Evolutionary conservation across 2,888 invertebrate species (phyloP), one percentile per base, ranked within the genome.

Genomic region (Orchesella flavescens): DNA sequence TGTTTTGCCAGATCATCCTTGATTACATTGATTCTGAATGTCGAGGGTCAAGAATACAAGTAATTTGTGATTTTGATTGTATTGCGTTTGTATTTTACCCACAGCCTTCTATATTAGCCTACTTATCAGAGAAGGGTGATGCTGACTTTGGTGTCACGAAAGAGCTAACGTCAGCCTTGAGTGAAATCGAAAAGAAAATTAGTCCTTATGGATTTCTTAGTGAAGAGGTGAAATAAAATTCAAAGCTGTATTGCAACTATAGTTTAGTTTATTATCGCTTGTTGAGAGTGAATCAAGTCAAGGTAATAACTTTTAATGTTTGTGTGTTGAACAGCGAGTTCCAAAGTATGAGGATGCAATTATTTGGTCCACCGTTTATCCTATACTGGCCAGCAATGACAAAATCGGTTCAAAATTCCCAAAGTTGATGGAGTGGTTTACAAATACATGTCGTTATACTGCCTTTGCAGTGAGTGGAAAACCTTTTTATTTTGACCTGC

Each of bases 311-410:
- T 61, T 17, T 61, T 65, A 49, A 49, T 49, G 10, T 49, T 69
- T 49, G 4, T 46, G 5, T 71, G 21, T 71, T 55, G 53, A 53
- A 55, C 90, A 94, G 94, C 91, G 92, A 81, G 92, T 92, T 86
- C 80, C 94, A 34, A 92, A 93, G 21, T 91, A 93, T 3, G 94
- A 93, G 0, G 96, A 96, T 90, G 91, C 94, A 75, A 92, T 93
- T 3, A 91, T 95, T 84, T 96, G 95, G 94, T 92, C 93, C 59
- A 93, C 94, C 0, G 88, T 96, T 4, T 95, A 94, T 89, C 94
- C 94, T 0, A 88, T 94, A 0, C 90, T 91, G 83, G 91, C 91
- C 9, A 71, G 80, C 86, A 93, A 93, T 87, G 91, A 91, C n/a
- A 92, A 93, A 59, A 90, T 93, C 12, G 90, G 93, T 23, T 90